Evolutionary conservation across 92 coral and sea anemone species (phyloP), one percentile per base, ranked within the genome.

Genomic region (Zoanthus solanderi): DNA sequence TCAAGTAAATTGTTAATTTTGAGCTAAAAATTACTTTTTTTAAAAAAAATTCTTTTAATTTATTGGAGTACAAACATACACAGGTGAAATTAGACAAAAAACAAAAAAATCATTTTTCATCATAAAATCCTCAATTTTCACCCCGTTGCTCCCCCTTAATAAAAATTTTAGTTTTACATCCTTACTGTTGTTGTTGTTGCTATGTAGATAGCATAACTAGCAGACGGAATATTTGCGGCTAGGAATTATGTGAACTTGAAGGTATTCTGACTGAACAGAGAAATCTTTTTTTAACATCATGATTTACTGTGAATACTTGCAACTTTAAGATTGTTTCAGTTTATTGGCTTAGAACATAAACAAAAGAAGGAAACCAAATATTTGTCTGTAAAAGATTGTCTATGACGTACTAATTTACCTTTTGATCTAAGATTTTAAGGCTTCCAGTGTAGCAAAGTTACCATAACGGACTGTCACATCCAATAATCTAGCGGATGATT

Each of bases 1-100:
- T 76, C 81, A 76, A 3, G 66, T 76, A 53, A 76, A 76, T 76
- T 37, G 81, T 16, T 53, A 50, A 18, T 52, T 76, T 52, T 76
- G 81, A 53, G 16, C 30, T 53, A 74, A 74, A 15, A 34, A 45
- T 13, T 14, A 6, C 12, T 73, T 13, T 37, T 12, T 73, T 37
- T 42, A 7, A 3, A 3, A 6, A 45, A 73, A 74, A 74, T 44
- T 45, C 31, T 44, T 44, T 46, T 74, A 53, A 74, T 74, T 74
- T 74, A 74, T 74, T 53, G 46, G 17, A 46, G 78, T 74, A 74
- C 78, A 74, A 74, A 46, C 12, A 46, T 74, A 18, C 58, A 74
- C 56, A 53, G 78, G 78, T 74, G 30, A 74, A 74, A 44, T 46
- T 15, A 74, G 6, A 44, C 56, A 74, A 74, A 74, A 72, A 3